phyloP scores from a whole-genome alignment of 2,888 invertebrate genomes.

The Eupithecia subumbrata region DNA sequence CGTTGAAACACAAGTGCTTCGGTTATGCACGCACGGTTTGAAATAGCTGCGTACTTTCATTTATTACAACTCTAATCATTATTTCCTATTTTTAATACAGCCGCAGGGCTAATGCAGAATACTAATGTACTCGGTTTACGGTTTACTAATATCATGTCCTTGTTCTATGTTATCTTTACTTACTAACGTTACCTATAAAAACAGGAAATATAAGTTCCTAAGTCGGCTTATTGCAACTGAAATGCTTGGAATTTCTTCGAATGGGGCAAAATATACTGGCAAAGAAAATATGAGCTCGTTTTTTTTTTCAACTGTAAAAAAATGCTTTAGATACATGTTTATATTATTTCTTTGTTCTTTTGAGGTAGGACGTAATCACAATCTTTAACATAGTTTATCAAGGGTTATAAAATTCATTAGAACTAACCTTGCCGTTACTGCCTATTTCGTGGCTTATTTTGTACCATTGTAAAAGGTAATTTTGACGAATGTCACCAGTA shows the following conservation, averaged over 20 bases:
- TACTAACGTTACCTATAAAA: background rate
- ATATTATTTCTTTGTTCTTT: background rate
- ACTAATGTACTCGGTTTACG: slow-evolving; percentile 16
- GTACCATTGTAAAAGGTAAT: slow-evolving; percentile 43
- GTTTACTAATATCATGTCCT: slow-evolving; percentile 3
- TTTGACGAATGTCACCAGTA: slow-evolving; percentile 54
- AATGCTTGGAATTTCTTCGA: background rate
- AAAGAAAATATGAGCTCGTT: background rate
- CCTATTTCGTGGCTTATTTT: slow-evolving; percentile 13
- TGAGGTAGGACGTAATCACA: background rate
- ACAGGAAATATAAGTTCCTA: background rate
- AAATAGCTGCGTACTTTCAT: slow-evolving; percentile 46
- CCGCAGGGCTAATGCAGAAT: slow-evolving; percentile 5
- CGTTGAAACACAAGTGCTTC: slow-evolving; percentile 64
- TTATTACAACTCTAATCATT: slow-evolving; percentile 48
- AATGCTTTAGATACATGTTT: background rate
- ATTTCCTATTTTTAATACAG: slow-evolving; percentile 24
- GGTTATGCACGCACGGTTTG: slow-evolving; percentile 63
- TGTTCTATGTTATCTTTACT: slow-evolving; percentile 6
- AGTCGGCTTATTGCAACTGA: background rate
- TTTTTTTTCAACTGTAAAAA: background rate
- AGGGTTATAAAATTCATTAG: background rate
- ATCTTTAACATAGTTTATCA: background rate
- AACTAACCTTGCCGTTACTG: slow-evolving; percentile 4
- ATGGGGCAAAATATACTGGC: background rate